A percentile compares a stretch with the other conserved stretches of the same genome.
Conservation (phyloP, 2,797 vertebrate species). For the Sebastes alutus region DNA sequence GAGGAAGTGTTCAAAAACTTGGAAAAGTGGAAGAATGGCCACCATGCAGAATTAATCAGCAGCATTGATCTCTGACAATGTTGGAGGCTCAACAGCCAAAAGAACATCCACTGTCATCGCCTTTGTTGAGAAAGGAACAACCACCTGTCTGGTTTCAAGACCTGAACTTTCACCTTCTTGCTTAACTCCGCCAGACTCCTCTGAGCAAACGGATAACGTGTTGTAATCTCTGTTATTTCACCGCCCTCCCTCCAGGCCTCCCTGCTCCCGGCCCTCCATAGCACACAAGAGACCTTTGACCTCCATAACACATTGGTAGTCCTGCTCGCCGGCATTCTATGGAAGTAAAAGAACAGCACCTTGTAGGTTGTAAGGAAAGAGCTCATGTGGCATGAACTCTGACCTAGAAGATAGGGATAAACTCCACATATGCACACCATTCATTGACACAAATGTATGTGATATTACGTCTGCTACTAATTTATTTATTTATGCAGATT, state of each 20-base stretch:
- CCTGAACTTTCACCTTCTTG: constrained; percentile 64
- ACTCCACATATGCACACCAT: not conserved
- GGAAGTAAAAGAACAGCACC: constrained; percentile 3
- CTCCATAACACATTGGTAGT: constrained; percentile 1
- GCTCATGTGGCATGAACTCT: constrained; percentile 24
- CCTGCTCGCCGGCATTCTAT: not conserved
- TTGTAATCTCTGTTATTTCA: constrained; percentile 34
- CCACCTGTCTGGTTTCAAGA: constrained; percentile 10
- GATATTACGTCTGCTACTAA: not conserved
- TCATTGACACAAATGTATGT: not conserved
- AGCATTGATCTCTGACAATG: not conserved
- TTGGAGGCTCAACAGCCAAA: not conserved
- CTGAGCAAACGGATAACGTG: constrained; percentile 27
- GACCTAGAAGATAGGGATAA: constrained; percentile 8
- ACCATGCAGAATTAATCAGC: not conserved
- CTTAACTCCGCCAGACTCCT: constrained; percentile 38
- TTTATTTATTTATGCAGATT: not conserved
- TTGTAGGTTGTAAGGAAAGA: not conserved
- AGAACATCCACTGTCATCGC: constrained; percentile 4
- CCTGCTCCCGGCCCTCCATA: not conserved
- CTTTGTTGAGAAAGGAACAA: not conserved
- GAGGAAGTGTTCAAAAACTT: not conserved
- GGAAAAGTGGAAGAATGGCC: not conserved
- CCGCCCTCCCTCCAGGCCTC: not conserved
- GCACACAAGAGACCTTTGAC: constrained; percentile 36